Evolutionary conservation across 2,797 vertebrate species (phyloP).

Genomic region (Enteromius mattozi): DNA sequence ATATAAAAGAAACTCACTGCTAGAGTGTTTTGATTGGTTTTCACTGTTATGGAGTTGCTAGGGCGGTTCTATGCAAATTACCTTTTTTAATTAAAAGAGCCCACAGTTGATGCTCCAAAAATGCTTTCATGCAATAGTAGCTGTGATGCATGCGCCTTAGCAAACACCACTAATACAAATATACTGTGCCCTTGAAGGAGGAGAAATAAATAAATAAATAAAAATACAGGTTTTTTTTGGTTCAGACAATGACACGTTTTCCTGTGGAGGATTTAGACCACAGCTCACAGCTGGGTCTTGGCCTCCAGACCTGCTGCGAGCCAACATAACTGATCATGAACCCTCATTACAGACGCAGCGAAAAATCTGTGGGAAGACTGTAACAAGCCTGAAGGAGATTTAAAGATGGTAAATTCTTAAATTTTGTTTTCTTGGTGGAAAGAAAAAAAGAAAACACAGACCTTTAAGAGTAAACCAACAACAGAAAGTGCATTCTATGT

Average conservation of each 20-base stretch:
- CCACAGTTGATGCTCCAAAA: background rate
- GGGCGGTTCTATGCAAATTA: background rate
- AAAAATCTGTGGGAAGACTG: constrained; percentile 3
- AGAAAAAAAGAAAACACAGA: background rate
- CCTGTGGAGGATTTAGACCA: constrained; percentile 6
- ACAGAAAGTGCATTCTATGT: constrained; percentile 16
- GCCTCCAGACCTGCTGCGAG: background rate
- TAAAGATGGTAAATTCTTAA: background rate
- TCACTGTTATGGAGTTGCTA: background rate
- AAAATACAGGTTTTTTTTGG: background rate
- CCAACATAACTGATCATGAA: constrained; percentile 19
- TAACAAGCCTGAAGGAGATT: constrained; percentile 8
- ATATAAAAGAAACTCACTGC: background rate
- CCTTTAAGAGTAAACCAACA: background rate
- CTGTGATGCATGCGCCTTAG: background rate
- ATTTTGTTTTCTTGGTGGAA: background rate
- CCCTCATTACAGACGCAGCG: constrained; percentile 21
- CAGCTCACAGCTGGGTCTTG: constrained; percentile 21
- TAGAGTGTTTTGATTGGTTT: background rate
- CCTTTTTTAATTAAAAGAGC: background rate
- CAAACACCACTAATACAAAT: background rate
- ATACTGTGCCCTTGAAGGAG: background rate
- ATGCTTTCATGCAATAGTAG: background rate
- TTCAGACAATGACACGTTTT: constrained; percentile 13
- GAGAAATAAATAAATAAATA: background rate